Conservation (phyloP, 2,888 invertebrate species). For the Eledone cirrhosa region DNA sequence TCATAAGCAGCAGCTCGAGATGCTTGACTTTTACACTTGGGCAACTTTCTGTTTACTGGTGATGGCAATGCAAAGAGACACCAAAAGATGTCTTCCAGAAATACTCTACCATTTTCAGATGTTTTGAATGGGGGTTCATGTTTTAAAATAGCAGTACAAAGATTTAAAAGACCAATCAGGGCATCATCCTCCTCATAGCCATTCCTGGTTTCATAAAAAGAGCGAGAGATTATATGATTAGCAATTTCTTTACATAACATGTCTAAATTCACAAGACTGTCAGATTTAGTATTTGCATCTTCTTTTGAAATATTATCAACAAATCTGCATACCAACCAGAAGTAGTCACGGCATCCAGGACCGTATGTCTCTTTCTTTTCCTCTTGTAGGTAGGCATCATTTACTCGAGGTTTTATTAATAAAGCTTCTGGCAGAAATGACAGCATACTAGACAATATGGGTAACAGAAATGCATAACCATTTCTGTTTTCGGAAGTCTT, state of each 20-base stretch:
- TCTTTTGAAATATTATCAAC: constrained; percentile 77
- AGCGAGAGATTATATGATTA: constrained; percentile 78
- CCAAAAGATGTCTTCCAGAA: constrained; percentile 76
- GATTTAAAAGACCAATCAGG: constrained; percentile 84
- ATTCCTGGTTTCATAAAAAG: constrained; percentile 83
- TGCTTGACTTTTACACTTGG: constrained; percentile 89
- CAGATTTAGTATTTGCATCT: constrained; percentile 66
- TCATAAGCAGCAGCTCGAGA: constrained; percentile 92
- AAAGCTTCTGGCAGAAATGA: constrained; percentile 85
- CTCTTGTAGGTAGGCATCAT: constrained; percentile 24
- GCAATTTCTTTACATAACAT: constrained; percentile 75
- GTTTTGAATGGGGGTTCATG: constrained; percentile 88
- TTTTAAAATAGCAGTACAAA: constrained; percentile 87
- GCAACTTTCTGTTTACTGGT: constrained; percentile 81
- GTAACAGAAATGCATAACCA: constrained; percentile 71
- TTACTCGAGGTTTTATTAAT: constrained; percentile 75
- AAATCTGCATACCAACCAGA: constrained; percentile 88
- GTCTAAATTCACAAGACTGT: constrained; percentile 75
- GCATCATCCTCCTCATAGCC: constrained; percentile 89
- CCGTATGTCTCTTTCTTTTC: constrained; percentile 84
- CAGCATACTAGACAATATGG: constrained; percentile 82
- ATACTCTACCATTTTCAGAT: constrained; percentile 76
- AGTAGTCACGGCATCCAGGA: constrained; percentile 92
- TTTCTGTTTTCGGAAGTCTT: constrained; percentile 63
- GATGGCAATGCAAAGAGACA: constrained; percentile 90